Conservation (phyloP, 2,113 vertebrate genomes). For the Siniperca chuatsi region DNA sequence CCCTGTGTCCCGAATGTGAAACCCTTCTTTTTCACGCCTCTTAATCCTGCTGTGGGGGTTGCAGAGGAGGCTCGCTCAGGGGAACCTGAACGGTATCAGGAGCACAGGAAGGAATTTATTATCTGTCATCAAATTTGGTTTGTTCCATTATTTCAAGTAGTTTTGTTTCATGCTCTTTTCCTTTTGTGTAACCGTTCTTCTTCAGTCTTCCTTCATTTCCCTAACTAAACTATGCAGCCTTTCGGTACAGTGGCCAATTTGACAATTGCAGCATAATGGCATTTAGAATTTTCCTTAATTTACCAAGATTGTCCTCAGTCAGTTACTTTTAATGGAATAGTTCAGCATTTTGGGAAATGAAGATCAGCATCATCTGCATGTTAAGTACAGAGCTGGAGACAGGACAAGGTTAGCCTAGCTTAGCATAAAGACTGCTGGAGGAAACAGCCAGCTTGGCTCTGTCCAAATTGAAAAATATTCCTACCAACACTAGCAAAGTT, state of each 20-base stretch:
- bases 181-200: constrained; percentile 16
- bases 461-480: background rate
- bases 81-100: constrained; percentile 53
- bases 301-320: background rate
- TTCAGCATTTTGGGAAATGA: background rate
- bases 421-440: background rate
- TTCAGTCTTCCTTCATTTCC: background rate
- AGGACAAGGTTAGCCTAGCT: background rate
- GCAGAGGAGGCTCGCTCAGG: constrained; percentile 48
- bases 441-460: background rate
- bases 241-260: background rate
- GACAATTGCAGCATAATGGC: background rate
- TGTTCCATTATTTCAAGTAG: constrained; percentile 42
- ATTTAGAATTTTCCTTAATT: background rate
- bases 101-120: constrained; percentile 52
- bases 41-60: constrained; percentile 63
- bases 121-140: constrained; percentile 42
- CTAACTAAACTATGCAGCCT: background rate
- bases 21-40: constrained; percentile 69
- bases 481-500: background rate
- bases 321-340: background rate
- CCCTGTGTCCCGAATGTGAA: constrained; percentile 66
- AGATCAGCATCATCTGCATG: background rate
- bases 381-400: background rate
- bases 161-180: constrained; percentile 40